Percentiles rank a stretch among this genome's conserved stretches.
Evolutionary conservation across 2,888 invertebrate genomes (phyloP).

Genomic region (Lepidonotus clava): DNA sequence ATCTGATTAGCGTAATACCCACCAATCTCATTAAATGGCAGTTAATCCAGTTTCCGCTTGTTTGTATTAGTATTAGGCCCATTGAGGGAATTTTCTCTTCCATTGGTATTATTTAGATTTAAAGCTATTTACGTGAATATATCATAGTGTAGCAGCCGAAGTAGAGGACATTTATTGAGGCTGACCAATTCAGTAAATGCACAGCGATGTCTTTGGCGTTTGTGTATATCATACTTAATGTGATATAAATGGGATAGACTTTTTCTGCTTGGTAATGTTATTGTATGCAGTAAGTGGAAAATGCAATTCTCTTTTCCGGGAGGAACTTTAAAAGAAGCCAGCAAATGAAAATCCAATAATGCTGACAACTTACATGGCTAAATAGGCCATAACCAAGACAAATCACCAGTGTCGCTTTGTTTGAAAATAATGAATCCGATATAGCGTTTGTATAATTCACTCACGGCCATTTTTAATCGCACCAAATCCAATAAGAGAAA

Average conservation of each 20-base stretch:
- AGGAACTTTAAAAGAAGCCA: not conserved
- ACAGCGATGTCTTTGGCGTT: too few relatives aligned
- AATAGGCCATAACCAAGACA: slow-evolving; percentile 43
- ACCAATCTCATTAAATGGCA: not conserved
- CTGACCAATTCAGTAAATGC: too few relatives aligned
- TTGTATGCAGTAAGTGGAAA: slow-evolving; percentile 33
- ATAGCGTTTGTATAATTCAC: slow-evolving; percentile 34
- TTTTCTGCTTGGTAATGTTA: slow-evolving; percentile 29
- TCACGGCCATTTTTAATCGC: not conserved
- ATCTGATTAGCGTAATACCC: slow-evolving; percentile 1
- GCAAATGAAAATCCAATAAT: slow-evolving; percentile 42
- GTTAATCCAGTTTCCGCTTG: not conserved
- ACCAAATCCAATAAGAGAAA: slow-evolving; percentile 6
- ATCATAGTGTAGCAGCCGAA: too few relatives aligned
- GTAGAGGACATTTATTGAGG: too few relatives aligned
- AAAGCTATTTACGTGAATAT: too few relatives aligned
- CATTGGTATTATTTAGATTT: too few relatives aligned
- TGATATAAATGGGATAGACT: slow-evolving; percentile 10
- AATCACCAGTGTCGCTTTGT: not conserved
- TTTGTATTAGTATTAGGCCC: not conserved
- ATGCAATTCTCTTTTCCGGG: not conserved
- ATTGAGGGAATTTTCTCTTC: not conserved
- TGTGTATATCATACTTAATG: not conserved
- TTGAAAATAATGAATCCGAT: slow-evolving; percentile 26
- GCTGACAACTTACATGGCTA: slow-evolving; percentile 31